phyloP scores from a whole-genome alignment of 2,888 invertebrate species.

The Pteria penguin region DNA sequence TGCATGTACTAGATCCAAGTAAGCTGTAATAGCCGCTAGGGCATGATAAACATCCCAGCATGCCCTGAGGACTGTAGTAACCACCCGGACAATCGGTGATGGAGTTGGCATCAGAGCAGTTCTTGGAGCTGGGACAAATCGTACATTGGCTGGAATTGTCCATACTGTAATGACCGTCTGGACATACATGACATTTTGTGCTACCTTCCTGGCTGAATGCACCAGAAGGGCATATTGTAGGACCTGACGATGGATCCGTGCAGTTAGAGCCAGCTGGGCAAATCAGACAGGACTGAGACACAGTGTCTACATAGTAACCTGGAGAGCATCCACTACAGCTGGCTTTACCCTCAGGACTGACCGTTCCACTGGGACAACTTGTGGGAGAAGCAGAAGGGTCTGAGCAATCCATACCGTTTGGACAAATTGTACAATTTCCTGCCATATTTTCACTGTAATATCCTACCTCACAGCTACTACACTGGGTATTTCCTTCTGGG shows the following conservation, averaged over 20 bases:
- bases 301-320: conserved; percentile 24
- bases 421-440: conserved; percentile 55
- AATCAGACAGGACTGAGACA: conserved; percentile 37
- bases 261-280: conserved; percentile 62
- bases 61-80: conserved; percentile 50
- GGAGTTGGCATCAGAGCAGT: conserved; percentile 54
- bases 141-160: conserved; percentile 58
- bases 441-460: conserved; percentile 52
- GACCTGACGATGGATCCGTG: conserved; percentile 34
- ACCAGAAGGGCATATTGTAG: conserved; percentile 58
- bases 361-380: conserved; percentile 52
- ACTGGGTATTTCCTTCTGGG: conserved; percentile 46
- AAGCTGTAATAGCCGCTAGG: conserved; percentile 39
- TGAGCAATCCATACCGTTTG: conserved; percentile 57
- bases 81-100: conserved; percentile 47
- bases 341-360: conserved; percentile 51
- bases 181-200: conserved; percentile 62
- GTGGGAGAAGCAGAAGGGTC: conserved; percentile 29
- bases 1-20: conserved; percentile 33
- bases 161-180: conserved; percentile 54
- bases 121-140: conserved; percentile 64
- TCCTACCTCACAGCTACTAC: conserved; percentile 58
- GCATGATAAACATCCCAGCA: conserved; percentile 39
- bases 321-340: conserved; percentile 31
- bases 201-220: conserved; percentile 58